Conservation (phyloP, 2,888 invertebrate genomes). For the Baronia brevicornis region DNA sequence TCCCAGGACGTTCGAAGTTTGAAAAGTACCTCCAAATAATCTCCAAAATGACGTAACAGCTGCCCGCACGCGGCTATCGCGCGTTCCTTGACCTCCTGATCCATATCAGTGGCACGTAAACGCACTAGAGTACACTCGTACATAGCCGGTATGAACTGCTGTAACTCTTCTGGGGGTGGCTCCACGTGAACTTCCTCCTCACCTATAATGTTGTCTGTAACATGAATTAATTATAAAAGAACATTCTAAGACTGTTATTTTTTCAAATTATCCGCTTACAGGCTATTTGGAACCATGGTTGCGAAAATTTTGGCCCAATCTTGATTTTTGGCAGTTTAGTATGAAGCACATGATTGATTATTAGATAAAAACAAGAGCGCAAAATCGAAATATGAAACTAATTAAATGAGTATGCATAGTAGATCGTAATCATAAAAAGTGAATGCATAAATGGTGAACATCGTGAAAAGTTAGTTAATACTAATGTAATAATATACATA, state of each 20-base stretch:
- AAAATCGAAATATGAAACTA: no score
- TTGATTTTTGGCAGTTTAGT: no score
- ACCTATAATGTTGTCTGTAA: constrained; percentile 32
- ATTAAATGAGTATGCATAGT: no score
- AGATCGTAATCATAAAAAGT: no score
- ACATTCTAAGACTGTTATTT: neutral
- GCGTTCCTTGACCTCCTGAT: constrained; percentile 99
- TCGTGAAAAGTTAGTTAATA: neutral
- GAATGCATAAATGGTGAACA: no score
- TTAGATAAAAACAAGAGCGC: no score
- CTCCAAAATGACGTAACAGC: constrained; percentile 93
- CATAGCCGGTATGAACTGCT: constrained; percentile 85
- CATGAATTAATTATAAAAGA: constrained; percentile 1
- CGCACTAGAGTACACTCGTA: constrained; percentile 91
- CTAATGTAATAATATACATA: neutral
- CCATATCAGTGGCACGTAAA: constrained; percentile 95
- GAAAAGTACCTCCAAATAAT: constrained; percentile 78
- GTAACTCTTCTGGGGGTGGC: constrained; percentile 82
- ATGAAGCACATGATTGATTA: no score
- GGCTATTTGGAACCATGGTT: no score
- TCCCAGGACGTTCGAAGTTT: no score
- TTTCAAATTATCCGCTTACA: no score
- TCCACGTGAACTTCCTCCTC: constrained; percentile 32
- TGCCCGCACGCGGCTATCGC: constrained; percentile 98
- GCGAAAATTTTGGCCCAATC: no score